phyloP scores from a whole-genome alignment of 2,113 vertebrate species.

The Solea solea region DNA sequence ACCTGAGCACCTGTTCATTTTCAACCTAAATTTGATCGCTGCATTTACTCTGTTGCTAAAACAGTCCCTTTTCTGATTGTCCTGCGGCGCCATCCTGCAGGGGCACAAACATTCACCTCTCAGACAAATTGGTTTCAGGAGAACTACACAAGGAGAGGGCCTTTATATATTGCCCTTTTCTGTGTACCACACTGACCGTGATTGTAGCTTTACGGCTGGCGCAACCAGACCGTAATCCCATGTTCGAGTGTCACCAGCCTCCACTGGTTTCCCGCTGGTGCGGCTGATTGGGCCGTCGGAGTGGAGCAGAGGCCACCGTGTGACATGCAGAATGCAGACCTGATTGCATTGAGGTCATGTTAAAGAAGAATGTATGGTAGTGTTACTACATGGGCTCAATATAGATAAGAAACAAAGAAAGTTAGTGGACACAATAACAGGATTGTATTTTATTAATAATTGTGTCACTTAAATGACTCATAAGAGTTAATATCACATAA shows the following conservation, averaged over 20 bases:
- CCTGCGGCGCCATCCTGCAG: neutral
- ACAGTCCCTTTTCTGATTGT: neutral
- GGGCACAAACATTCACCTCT: conserved; percentile 3
- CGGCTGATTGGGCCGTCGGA: conserved; percentile 54
- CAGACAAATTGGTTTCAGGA: neutral
- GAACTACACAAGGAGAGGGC: neutral
- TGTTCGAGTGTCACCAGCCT: conserved; percentile 18
- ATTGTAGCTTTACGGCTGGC: conserved; percentile 24
- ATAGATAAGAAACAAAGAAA: too few species aligned
- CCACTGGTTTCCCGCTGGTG: conserved; percentile 37
- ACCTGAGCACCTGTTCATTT: conserved; percentile 23
- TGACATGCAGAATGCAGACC: conserved; percentile 43
- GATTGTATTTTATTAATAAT: too few species aligned
- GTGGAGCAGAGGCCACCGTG: conserved; percentile 20
- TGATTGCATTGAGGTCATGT: conserved; percentile 41
- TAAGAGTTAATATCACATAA: too few species aligned
- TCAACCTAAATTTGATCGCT: conserved; percentile 13
- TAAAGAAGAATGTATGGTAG: neutral
- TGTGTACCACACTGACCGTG: neutral
- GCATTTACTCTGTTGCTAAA: conserved; percentile 15
- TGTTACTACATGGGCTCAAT: neutral
- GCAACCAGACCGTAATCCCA: conserved; percentile 32
- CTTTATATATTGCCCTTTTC: neutral
- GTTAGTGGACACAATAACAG: too few species aligned
- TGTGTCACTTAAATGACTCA: too few species aligned